Base-by-base conservation (phyloP, 2,888 invertebrate species). In the Trichacis sp. region DNA sequence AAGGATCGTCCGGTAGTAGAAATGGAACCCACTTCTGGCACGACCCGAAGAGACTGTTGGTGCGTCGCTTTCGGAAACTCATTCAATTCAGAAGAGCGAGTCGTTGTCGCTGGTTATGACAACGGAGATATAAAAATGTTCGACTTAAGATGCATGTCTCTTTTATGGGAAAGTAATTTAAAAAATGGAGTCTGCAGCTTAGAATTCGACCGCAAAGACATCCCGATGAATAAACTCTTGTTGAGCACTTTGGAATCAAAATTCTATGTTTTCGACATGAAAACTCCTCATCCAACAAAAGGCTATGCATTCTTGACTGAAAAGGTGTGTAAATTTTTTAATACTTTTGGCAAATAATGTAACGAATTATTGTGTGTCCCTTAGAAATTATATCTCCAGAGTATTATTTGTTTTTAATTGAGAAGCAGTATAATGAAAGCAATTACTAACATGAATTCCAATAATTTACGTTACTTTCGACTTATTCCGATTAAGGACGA, bases 71-170 rank as follows among this genome's bases (percentile, higher is more conserved):
- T 98, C 80, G 97, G 97, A 0, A 93, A 97, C 85, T 93, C 96
- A 0, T 95, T 92, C 85, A 95, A 93, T 80, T 90, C 92, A 45
- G 88, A 92, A 20, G 97, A 98, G 75, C 88, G 97, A 57, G 88
- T 93, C 56, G 91, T 98, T 0, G 93, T 91, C 19, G 94, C 97
- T 8, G 98, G 98, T 1, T 98, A 97, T 78, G 97, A 98, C 79
- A 98, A 98, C 83, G 98, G 98, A 0, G 98, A 98, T 79, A 85
- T 98, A 1, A 98, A 97, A 85, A 89, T 98, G 85, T 97, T 95
- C 81, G 97, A 98, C 83, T 86, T 98, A 19, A 89, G 92, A 62
- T 90, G 90, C 3, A 93, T 97, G 92, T 87, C 90, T 0, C 85
- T 96, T 0, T 87, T 91, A 76, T 98, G 97, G 97, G 96, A 97